phyloP scores from a whole-genome alignment of 1,140 invertebrate species.

The Heliconius hermathena region DNA sequence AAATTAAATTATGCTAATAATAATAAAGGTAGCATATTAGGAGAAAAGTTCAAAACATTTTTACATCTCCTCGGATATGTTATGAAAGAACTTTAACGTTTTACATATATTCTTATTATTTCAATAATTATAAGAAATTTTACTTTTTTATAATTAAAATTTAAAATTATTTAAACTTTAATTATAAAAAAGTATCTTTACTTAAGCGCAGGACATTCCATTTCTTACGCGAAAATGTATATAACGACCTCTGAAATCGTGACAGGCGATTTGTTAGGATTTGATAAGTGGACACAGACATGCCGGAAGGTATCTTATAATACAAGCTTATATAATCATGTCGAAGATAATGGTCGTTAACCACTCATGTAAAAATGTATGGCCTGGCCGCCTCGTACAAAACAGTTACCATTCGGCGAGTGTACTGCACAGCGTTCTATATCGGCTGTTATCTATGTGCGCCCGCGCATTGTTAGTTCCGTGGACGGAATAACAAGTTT shows the following conservation, averaged over 20 bases:
- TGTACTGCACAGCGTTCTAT: slow-evolving; percentile 56
- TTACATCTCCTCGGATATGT: no score
- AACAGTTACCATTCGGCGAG: slow-evolving; percentile 70
- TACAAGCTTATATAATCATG: slow-evolving; percentile 42
- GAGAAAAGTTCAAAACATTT: no score
- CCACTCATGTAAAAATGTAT: slow-evolving; percentile 70
- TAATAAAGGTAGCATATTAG: no score
- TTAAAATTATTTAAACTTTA: no score
- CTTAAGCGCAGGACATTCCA: slow-evolving; percentile 34
- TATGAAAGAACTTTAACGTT: no score
- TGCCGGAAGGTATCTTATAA: slow-evolving; percentile 48
- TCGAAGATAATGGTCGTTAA: slow-evolving; percentile 56
- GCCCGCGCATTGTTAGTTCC: slow-evolving; percentile 71
- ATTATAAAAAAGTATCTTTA: no score
- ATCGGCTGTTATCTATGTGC: slow-evolving; percentile 70
- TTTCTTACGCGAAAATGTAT: slow-evolving; percentile 1
- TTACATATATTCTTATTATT: no score
- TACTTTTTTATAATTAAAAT: no score
- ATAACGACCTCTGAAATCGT: slow-evolving; percentile 56
- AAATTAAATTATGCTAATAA: background rate
- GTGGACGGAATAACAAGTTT: slow-evolving; percentile 75
- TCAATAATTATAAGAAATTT: no score
- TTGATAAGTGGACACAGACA: slow-evolving; percentile 69
- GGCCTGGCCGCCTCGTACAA: slow-evolving; percentile 44
- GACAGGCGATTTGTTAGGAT: slow-evolving; percentile 68